Evolutionary conservation across 2,797 vertebrate species (phyloP), one percentile per base, ranked within the genome.

Genomic region (Hoplostethus atlanticus): DNA sequence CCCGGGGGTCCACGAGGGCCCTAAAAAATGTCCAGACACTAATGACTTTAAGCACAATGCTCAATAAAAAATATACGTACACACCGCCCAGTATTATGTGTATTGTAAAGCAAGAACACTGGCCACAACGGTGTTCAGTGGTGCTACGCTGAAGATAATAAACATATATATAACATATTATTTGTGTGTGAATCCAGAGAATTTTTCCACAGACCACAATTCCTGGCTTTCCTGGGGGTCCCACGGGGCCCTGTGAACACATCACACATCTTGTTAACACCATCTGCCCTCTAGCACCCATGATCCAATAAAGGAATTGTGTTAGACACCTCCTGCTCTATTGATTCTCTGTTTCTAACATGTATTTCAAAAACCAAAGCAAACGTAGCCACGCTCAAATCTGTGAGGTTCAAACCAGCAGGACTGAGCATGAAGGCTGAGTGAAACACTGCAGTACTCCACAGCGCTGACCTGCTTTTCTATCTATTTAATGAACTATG

Each of bases 1-100:
- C 97, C 98, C 30, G 93, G 93, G n/a, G 93, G 86, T 90, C 98
- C 98, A 31, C 92, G 95, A 69, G 91, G 92, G 69, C 98, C 98
- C 98, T 99, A 73, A 73, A 81, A 82, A 56, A 80, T 13, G 76
- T 16, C 15, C 62, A 80, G 1, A 55, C 2, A 65, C 11, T 55
- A 25, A 73, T 59, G 11, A 78, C 60, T 68, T 64, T 6, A 56
- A 25, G 38, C 64, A 25, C 56, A 30, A n/a, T 44, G 9, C 9
- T 61, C 15, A 25, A 12, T 9, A 21, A 44, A 7, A 13, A 9
- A 21, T 34, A 34, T 34, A 4, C 6, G 34, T 5, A 34, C 4
- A 34, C 6, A 3, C 5, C n/a, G 17, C 52, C 21, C 8, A 13
- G 17, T 56, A 50, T 16, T 64, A 66, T 69, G 40, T 74, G 46